Evolutionary conservation across 2,797 vertebrate species (phyloP).

Genomic region (Pangasius macronema): DNA sequence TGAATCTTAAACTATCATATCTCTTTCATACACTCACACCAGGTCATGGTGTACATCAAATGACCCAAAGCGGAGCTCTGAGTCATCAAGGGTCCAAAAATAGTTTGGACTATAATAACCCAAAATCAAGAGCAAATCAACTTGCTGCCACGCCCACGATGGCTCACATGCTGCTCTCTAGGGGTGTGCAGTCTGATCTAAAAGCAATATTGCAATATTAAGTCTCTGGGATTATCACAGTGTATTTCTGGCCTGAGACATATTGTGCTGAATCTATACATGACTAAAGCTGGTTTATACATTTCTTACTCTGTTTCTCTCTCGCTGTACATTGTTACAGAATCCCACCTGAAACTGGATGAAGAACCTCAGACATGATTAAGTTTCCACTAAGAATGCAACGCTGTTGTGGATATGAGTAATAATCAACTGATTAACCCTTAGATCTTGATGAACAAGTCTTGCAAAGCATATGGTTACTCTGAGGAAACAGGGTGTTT

Average conservation of each 20-base stretch:
- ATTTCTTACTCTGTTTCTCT: neutral
- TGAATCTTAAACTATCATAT: neutral
- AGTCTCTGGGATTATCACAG: slow-evolving; percentile 16
- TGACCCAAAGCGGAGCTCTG: slow-evolving; percentile 21
- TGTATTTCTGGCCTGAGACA: neutral
- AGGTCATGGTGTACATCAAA: neutral
- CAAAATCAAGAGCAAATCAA: slow-evolving; percentile 38
- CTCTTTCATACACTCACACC: neutral
- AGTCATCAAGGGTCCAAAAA: slow-evolving; percentile 42
- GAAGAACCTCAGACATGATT: neutral
- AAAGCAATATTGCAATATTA: slow-evolving; percentile 1
- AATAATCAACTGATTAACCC: neutral
- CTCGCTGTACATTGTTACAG: neutral
- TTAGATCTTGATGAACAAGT: neutral
- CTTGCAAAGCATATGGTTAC: neutral
- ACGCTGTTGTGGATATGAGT: neutral
- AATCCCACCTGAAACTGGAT: neutral
- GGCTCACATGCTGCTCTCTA: neutral
- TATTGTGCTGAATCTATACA: neutral
- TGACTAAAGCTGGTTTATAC: neutral
- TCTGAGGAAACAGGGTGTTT: neutral
- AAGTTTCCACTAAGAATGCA: neutral
- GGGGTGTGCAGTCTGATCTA: neutral
- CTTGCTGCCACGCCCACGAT: slow-evolving; percentile 13
- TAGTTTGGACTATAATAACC: slow-evolving; percentile 43